Evolutionary conservation across 2,797 vertebrate genomes (phyloP), one percentile per base, ranked within the genome.

Genomic region (Florisuga fusca): DNA sequence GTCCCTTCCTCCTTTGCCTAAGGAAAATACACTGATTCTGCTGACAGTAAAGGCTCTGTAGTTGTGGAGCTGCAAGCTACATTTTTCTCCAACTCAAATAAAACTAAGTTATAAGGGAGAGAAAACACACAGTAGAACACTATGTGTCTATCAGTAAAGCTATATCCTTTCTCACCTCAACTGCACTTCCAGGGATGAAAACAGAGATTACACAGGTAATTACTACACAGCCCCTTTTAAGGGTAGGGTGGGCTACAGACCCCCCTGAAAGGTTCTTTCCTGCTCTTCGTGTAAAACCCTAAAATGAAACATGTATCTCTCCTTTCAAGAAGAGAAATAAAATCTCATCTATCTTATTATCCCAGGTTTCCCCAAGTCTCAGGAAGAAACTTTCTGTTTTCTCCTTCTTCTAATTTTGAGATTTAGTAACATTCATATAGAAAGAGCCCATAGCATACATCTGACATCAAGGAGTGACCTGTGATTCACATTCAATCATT

Each of bases 21-120:
- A 85, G 91, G 95, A 96, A 95, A 95, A 91, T 45, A 76, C 74
- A 53, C 27, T 53, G 34, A 82, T 91, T 93, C 62, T 91, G 77
- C 67, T 93, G 91, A 84, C 91, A 91, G 69, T 88, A 36, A 88
- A 84, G 34, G 45, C 80, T 93, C 66, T 91, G 66, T 93, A 74
- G 43, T 59, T 25, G 16, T 4, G 3, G 55, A 90, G 77, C 53
- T 79, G 66, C 91, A 94, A 91, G 91, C 55, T 76, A 81, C 34
- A 51, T 48, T 93, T 90, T 90, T 63, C 41, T 94, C 74, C 67
- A 93, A 84, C 23, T 62, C 18, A 93, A 90, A 79, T 48, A 88
- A 82, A 89, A 68, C 43, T 64, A 38, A 62, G 51, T 72, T 66
- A 57, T 71, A 95, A 88, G 16, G 20, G 34, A 78, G 31, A 73